Evolutionary conservation across 2,113 vertebrate genomes (phyloP).

Genomic region (Loxodonta africana): DNA sequence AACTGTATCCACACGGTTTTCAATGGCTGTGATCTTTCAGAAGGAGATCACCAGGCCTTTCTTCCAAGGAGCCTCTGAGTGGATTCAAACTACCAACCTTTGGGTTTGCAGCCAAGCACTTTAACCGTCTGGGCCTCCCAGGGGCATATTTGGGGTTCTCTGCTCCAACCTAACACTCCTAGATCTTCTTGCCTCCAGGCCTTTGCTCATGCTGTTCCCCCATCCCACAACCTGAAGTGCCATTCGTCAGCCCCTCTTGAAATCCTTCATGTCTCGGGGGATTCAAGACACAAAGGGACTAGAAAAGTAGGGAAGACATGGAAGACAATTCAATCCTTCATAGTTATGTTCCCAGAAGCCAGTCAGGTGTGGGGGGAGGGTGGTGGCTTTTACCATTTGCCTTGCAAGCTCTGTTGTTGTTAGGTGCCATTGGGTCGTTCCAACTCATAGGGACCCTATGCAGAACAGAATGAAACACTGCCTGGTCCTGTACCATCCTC

Average conservation of each 20-base stretch:
- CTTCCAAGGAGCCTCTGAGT: not conserved
- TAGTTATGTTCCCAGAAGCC: not conserved
- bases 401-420: not conserved
- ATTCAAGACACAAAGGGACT: not conserved
- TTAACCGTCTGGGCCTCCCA: not conserved
- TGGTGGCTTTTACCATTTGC: not conserved
- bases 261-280: not conserved
- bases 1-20: not conserved
- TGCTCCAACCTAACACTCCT: rapidly evolving
- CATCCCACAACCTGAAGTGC: too few relatives aligned
- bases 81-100: not conserved
- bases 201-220: not conserved
- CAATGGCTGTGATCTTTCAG: not conserved
- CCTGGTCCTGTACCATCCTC: too few relatives aligned
- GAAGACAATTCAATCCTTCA: not conserved
- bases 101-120: not conserved
- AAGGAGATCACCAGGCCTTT: not conserved
- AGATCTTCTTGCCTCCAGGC: not conserved
- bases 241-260: not conserved
- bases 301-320: not conserved
- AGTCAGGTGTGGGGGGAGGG: not conserved
- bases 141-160: not conserved
- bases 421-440: too few relatives aligned
- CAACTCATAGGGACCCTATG: too few relatives aligned
- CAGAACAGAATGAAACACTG: too few relatives aligned